Evolutionary conservation across 1,140 invertebrate species (phyloP), one percentile per base, ranked within the genome.

Genomic region (Ctenoplectra terminalis): DNA sequence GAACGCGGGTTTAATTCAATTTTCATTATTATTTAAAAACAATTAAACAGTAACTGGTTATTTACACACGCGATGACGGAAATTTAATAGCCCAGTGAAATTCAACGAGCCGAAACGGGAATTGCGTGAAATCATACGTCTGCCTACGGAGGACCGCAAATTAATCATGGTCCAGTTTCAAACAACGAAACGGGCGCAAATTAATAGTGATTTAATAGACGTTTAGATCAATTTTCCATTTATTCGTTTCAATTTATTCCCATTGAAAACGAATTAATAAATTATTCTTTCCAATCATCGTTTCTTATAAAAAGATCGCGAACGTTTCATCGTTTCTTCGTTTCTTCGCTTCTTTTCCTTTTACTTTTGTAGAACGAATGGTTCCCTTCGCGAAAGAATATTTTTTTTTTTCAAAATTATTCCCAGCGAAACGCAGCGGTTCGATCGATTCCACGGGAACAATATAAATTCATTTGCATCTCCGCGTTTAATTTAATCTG

Each of bases 101-200:
- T 29, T 43, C 37, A 64, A 11, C 61, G 13, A 40, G 37, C 43
- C 37, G 29, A 46, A 46, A 46, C 26, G 66, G 9, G 43, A 29
- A 69, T 64, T 31, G 61, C 11, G 61, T 17, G 61, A 40, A 64
- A 64, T 64, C 61, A 64, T 23, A 37, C 61, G 61, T 64, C 37
- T 26, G 29, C 17, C 66, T 69, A 29, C 17, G 43, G 48, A 23
- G 20, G 29, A 23, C 66, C 66, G 43, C 37, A 60, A 74, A 74
- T 74, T 61, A 61, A 74, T 46, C 71, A 74, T 46, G 56, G 23
- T 48, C 13, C 54, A 7, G 40, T 34, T 46, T 34, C 52, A 15
- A 73, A 73, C 37, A 58, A 73, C 40, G 37, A 31, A 73, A 43
- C 70, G 37, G 26, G 52, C 17, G 26, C 37, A 56, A 73, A 73